A percentile compares a stretch with the other conserved stretches of the same genome.
phyloP scores from a whole-genome alignment of 2,888 invertebrate genomes.

The Falcaria lacertinaria region DNA sequence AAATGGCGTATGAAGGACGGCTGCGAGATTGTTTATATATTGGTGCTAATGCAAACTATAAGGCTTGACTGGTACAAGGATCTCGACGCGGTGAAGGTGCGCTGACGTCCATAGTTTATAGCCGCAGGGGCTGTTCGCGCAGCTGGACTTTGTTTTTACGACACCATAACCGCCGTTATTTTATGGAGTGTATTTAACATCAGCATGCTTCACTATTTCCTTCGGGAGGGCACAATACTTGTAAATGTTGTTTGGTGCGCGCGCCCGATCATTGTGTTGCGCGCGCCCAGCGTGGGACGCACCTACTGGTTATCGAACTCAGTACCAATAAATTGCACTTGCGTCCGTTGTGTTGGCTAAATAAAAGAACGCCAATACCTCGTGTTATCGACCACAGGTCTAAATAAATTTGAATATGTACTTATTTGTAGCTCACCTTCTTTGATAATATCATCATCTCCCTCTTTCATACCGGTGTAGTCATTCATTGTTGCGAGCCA shows the following conservation, averaged over 20 bases:
- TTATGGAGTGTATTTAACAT: slow-evolving; percentile 72
- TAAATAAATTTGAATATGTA: slow-evolving; percentile 70
- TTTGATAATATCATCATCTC: slow-evolving; percentile 68
- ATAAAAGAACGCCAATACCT: slow-evolving; percentile 63
- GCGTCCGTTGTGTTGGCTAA: slow-evolving; percentile 64
- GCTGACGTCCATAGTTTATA: slow-evolving; percentile 58
- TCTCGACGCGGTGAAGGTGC: slow-evolving; percentile 30
- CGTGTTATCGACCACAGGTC: slow-evolving; percentile 68
- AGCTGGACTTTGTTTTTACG: slow-evolving; percentile 76
- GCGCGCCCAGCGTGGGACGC: slow-evolving; percentile 60
- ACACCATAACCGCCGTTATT: slow-evolving; percentile 66
- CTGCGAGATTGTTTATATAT: slow-evolving; percentile 1
- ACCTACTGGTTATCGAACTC: slow-evolving; percentile 72
- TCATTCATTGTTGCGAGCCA: not conserved
- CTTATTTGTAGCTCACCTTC: slow-evolving; percentile 57
- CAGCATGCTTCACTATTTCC: slow-evolving; percentile 55
- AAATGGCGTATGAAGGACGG: not conserved
- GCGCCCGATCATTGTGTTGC: slow-evolving; percentile 45
- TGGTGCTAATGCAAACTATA: not conserved
- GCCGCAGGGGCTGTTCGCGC: slow-evolving; percentile 54
- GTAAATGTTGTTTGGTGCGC: slow-evolving; percentile 40
- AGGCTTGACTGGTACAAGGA: too few species aligned
- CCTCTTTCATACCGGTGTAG: slow-evolving; percentile 10
- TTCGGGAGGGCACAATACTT: slow-evolving; percentile 58
- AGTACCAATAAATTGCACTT: slow-evolving; percentile 76